Percentiles rank a stretch among this genome's conserved stretches.
Conservation (phyloP, 1,140 invertebrate species). For the Pentalonia nigronervosa region DNA sequence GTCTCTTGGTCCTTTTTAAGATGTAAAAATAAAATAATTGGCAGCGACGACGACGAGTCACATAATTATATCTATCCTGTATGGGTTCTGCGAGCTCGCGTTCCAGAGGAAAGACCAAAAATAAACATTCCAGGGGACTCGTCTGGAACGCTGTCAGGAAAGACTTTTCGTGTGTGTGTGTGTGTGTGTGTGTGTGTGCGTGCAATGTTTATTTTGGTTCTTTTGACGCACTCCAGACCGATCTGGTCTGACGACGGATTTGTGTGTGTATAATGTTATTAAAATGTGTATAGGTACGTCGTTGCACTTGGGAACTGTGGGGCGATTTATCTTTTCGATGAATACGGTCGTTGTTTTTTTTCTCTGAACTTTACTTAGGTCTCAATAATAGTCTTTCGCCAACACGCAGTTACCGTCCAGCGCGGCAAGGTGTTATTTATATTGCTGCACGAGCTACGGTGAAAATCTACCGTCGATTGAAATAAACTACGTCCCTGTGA, state of each 20-base stretch:
- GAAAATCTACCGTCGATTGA: background rate
- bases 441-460: background rate
- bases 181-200: background rate
- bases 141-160: constrained; percentile 51
- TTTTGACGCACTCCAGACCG: constrained; percentile 29
- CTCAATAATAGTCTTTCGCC: constrained; percentile 2
- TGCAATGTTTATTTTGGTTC: constrained; percentile 40
- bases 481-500: background rate
- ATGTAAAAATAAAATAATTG: constrained; percentile 45
- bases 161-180: background rate
- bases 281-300: background rate
- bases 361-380: background rate
- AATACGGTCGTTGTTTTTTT: background rate
- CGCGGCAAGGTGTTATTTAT: background rate
- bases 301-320: background rate
- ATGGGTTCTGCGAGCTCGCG: background rate
- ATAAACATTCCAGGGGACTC: constrained; percentile 55
- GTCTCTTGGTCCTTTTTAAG: constrained; percentile 31
- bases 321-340: background rate
- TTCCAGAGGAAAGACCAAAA: constrained; percentile 33
- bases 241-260: background rate
- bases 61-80: background rate
- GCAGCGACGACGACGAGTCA: background rate
- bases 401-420: background rate
- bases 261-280: constrained; percentile 9